Percentiles rank a stretch among this genome's conserved stretches.
Evolutionary conservation across 2,797 vertebrate genomes (phyloP).

Genomic region (Coregonus ussuriensis): DNA sequence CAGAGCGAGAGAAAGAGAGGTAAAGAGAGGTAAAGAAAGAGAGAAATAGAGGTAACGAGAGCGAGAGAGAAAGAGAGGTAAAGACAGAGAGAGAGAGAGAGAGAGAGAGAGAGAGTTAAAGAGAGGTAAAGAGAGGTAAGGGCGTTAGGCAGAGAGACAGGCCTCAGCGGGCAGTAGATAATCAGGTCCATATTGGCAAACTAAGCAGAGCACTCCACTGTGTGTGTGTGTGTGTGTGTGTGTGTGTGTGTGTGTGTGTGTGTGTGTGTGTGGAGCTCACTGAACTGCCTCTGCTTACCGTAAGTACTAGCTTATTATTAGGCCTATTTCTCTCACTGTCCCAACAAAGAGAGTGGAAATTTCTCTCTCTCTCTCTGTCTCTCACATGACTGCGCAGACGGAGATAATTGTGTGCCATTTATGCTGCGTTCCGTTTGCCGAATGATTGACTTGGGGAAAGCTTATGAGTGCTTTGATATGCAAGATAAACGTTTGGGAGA

Average conservation of each 20-base stretch:
- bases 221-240: background rate
- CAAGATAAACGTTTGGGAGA: background rate
- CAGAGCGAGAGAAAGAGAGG: no score
- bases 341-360: no score
- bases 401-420: slow-evolving; percentile 5
- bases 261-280: background rate
- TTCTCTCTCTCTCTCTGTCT: background rate
- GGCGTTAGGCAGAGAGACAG: slow-evolving; percentile 6
- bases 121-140: background rate
- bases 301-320: background rate
- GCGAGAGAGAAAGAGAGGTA: background rate
- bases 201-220: background rate
- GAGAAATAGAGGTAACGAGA: background rate
- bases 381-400: background rate
- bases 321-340: slow-evolving; percentile 1
- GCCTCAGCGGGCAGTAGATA: background rate
- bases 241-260: background rate
- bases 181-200: background rate
- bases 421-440: slow-evolving; percentile 2
- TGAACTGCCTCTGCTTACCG: background rate
- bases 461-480: background rate
- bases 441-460: slow-evolving; percentile 5
- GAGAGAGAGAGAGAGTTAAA: background rate
- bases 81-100: no score
- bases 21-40: background rate